These are phyloP conservation scores for Pseudorectes ferrugineus DNA, from an alignment of 2,113 vertebrate species.

Conservation along the genomic window DNA sequence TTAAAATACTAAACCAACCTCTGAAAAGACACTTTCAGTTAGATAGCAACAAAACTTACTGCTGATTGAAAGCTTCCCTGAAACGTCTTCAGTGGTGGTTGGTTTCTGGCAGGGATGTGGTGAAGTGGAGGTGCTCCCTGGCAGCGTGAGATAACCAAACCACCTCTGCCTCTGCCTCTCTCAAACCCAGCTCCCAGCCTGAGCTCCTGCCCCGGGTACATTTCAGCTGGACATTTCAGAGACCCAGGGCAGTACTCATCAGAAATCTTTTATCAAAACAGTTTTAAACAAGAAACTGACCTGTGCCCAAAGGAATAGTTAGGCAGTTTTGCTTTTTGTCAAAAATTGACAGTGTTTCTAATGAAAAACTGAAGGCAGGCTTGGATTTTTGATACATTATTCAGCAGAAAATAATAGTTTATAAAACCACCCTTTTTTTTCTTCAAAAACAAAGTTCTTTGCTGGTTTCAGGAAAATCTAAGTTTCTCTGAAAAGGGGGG, in stretches of 20 bases:
- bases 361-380: neutral
- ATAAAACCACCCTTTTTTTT: neutral
- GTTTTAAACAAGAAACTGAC: neutral
- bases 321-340: neutral
- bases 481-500: neutral
- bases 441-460: neutral
- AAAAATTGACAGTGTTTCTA: neutral
- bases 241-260: neutral
- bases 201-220: neutral
- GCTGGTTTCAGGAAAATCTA: neutral
- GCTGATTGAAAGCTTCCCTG: neutral
- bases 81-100: neutral
- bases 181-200: neutral
- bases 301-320: neutral
- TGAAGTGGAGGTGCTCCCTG: neutral
- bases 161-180: rapidly evolving
- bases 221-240: neutral
- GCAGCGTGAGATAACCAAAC: rapidly evolving
- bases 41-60: neutral
- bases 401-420: neutral
- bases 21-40: neutral
- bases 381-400: neutral
- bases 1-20: neutral
- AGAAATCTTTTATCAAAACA: neutral
- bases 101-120: neutral